A percentile compares a stretch with the other conserved stretches of the same genome.
Conservation (phyloP, 2,888 invertebrate genomes). For the Platynereis dumerilii region DNA sequence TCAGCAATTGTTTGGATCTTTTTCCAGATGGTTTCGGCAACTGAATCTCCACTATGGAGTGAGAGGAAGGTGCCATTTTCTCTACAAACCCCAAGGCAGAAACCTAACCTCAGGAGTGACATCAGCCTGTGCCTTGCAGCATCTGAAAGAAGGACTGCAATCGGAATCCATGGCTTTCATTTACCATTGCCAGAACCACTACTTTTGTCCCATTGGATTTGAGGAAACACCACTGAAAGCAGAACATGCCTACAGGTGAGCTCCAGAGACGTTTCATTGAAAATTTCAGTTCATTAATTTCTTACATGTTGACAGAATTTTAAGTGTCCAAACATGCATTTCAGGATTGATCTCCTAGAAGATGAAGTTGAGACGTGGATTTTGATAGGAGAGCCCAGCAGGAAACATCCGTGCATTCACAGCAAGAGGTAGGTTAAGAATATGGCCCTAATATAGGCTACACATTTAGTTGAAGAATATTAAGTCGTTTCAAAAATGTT, state of each 20-base stretch:
- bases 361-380: slow-evolving; percentile 54
- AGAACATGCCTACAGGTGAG: slow-evolving; percentile 51
- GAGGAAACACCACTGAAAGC: slow-evolving; percentile 51
- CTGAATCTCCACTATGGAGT: slow-evolving; percentile 54
- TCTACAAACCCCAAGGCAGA: slow-evolving; percentile 56
- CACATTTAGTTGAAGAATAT: too few species aligned
- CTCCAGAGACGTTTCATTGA: too few species aligned
- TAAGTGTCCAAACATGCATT: too few species aligned
- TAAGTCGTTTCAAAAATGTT: too few species aligned
- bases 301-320: too few species aligned
- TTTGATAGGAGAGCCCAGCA: slow-evolving; percentile 56
- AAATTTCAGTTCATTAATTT: too few species aligned
- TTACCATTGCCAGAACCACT: slow-evolving; percentile 61
- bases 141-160: slow-evolving; percentile 49
- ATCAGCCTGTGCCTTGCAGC: slow-evolving; percentile 45
- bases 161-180: slow-evolving; percentile 49
- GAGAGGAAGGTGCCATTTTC: slow-evolving; percentile 48
- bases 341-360: slow-evolving; percentile 17
- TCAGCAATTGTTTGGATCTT: too few species aligned
- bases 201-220: slow-evolving; percentile 59
- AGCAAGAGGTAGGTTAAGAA: slow-evolving; percentile 55
- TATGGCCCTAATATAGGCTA: too few species aligned
- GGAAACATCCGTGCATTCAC: slow-evolving; percentile 53
- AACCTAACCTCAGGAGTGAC: slow-evolving; percentile 50
- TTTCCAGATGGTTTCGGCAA: slow-evolving; percentile 53